Evolutionary conservation across 1,140 invertebrate genomes (phyloP).

Genomic region (Caenorhabditis latens): DNA sequence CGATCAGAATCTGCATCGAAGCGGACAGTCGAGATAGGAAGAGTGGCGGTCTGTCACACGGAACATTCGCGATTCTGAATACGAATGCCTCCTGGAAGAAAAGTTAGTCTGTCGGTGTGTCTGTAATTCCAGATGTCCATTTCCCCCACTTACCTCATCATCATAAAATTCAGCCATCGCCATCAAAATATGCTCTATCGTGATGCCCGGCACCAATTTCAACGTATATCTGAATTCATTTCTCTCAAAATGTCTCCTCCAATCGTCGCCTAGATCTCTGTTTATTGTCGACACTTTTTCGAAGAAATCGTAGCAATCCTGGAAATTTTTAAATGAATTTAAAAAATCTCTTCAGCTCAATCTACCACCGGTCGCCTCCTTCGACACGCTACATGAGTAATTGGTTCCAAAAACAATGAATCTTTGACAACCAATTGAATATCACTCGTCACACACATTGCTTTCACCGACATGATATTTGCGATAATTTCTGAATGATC

Average conservation of each 20-base stretch:
- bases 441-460: not conserved
- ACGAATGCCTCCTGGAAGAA: not conserved
- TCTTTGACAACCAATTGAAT: not conserved
- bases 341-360: not conserved
- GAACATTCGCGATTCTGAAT: not conserved
- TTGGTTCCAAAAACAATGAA: not conserved
- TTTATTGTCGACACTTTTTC: not conserved
- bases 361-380: no score
- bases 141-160: no score
- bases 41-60: not conserved
- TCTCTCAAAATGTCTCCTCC: not conserved
- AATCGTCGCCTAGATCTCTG: not conserved
- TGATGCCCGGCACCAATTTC: not conserved
- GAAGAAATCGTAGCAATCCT: not conserved
- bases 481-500: no score
- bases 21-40: not conserved
- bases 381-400: not conserved
- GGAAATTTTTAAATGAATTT: not conserved
- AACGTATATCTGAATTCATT: not conserved
- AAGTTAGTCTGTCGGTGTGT: no score
- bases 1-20: not conserved
- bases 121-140: no score
- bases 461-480: not conserved
- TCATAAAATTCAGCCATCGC: not conserved
- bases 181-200: not conserved